Evolutionary conservation across 1,140 invertebrate species (phyloP).

Genomic region (Meteorus sp.): DNA sequence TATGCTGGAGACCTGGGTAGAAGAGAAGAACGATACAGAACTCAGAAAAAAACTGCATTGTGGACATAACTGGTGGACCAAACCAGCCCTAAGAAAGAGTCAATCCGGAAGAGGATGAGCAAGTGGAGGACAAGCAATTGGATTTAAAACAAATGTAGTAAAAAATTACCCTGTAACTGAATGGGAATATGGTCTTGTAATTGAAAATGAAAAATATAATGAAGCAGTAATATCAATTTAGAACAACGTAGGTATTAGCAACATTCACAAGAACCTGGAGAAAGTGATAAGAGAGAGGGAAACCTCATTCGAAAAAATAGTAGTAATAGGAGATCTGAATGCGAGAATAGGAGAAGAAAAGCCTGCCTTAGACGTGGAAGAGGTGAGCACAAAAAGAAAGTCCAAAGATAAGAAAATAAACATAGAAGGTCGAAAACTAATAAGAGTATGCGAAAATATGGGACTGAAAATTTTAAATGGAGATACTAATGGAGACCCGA

Average conservation of each 20-base stretch:
- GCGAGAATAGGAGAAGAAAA: too few relatives aligned
- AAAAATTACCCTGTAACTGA: constrained; percentile 1
- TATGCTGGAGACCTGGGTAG: constrained; percentile 32
- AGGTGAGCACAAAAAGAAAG: too few relatives aligned
- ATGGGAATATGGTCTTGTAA: constrained; percentile 16
- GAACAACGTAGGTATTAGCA: too few relatives aligned
- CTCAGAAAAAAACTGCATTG: constrained; percentile 11
- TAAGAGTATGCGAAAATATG: neutral
- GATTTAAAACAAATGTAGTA: constrained; percentile 21
- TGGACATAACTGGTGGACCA: constrained; percentile 21
- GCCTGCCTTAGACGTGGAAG: too few relatives aligned
- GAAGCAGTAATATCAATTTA: too few relatives aligned
- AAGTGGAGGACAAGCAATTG: constrained; percentile 26
- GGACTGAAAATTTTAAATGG: neutral
- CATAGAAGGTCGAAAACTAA: neutral
- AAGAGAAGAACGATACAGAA: constrained; percentile 24
- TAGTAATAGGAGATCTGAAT: too few relatives aligned
- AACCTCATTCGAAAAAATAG: too few relatives aligned
- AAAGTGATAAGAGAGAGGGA: too few relatives aligned
- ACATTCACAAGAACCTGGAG: too few relatives aligned
- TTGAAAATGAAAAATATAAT: neutral
- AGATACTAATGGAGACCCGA: neutral
- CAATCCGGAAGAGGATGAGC: constrained; percentile 29
- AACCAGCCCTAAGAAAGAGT: constrained; percentile 23
- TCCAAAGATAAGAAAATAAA: too few relatives aligned